Percentiles rank a stretch among this genome's conserved stretches.
These are phyloP conservation scores for Ormia ochracea DNA, from an alignment of 2,888 invertebrate species.

Conservation along the genomic window DNA sequence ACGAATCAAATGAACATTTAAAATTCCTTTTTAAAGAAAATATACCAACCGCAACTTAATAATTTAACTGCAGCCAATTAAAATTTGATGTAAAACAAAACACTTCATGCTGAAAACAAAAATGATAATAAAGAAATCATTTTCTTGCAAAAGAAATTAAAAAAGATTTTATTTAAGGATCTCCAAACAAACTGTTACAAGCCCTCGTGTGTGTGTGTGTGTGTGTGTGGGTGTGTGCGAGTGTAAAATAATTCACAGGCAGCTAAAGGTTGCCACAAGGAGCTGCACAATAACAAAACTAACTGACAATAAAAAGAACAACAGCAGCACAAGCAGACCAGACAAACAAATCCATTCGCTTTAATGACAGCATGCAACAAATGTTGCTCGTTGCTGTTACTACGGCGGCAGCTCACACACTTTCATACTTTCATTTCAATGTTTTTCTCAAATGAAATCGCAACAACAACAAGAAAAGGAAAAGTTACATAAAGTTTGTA, in stretches of 20 bases:
- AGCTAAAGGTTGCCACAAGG: conserved; percentile 28
- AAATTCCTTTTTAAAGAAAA: background rate
- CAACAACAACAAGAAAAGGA: conserved; percentile 9
- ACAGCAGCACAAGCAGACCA: background rate
- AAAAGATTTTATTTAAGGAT: conserved; percentile 26
- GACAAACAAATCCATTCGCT: conserved; percentile 9
- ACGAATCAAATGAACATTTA: background rate
- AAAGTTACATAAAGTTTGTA: conserved; percentile 29
- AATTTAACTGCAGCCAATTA: conserved; percentile 46
- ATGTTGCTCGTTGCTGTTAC: conserved; percentile 45
- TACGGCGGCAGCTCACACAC: conserved; percentile 6
- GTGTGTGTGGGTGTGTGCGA: background rate
- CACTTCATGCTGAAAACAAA: background rate
- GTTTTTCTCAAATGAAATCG: background rate
- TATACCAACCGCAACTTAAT: conserved; percentile 26
- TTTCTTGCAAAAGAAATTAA: conserved; percentile 8
- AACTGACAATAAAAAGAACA: conserved; percentile 2
- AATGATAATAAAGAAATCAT: conserved; percentile 6
- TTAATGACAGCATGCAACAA: conserved; percentile 58
- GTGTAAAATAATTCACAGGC: background rate
- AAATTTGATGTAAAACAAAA: conserved; percentile 38
- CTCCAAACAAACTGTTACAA: background rate
- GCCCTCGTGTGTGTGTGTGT: background rate
- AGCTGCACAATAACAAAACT: conserved; percentile 22
- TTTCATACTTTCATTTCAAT: background rate